Evolutionary conservation across 2,888 invertebrate species (phyloP).

Genomic region (Anthrax anthrax): DNA sequence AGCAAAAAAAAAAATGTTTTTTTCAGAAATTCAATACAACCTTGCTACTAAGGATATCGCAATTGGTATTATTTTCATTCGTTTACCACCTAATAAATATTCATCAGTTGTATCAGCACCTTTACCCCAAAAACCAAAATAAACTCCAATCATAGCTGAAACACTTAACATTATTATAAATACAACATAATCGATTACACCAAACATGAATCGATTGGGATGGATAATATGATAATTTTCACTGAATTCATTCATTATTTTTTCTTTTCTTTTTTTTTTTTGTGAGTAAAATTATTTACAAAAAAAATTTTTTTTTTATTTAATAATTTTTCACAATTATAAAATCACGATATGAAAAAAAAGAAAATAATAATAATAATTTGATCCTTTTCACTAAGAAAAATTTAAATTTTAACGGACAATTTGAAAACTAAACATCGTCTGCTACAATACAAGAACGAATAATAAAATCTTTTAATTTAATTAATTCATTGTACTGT

Average conservation of each 20-base stretch:
- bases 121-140: conserved; percentile 35
- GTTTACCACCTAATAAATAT: conserved; percentile 38
- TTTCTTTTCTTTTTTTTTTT: too few relatives aligned
- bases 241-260: conserved; percentile 1
- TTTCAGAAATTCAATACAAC: not conserved
- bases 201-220: conserved; percentile 5
- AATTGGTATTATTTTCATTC: conserved; percentile 40
- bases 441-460: too few relatives aligned
- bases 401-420: too few relatives aligned
- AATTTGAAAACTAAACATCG: too few relatives aligned
- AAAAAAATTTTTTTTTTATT: too few relatives aligned
- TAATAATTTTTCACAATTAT: too few relatives aligned
- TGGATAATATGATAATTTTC: conserved; percentile 1
- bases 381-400: too few relatives aligned
- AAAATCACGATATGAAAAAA: too few relatives aligned
- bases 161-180: conserved; percentile 35
- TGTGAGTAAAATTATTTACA: too few relatives aligned
- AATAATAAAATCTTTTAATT: too few relatives aligned
- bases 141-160: conserved; percentile 39
- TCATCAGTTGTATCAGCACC: conserved; percentile 20
- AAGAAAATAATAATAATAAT: too few relatives aligned
- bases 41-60: conserved; percentile 44
- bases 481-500: too few relatives aligned
- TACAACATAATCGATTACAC: conserved; percentile 35
- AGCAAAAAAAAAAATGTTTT: not conserved